Evolutionary conservation across 2,797 vertebrate genomes (phyloP).

Genomic region (Enteromius afrohamiltoni): DNA sequence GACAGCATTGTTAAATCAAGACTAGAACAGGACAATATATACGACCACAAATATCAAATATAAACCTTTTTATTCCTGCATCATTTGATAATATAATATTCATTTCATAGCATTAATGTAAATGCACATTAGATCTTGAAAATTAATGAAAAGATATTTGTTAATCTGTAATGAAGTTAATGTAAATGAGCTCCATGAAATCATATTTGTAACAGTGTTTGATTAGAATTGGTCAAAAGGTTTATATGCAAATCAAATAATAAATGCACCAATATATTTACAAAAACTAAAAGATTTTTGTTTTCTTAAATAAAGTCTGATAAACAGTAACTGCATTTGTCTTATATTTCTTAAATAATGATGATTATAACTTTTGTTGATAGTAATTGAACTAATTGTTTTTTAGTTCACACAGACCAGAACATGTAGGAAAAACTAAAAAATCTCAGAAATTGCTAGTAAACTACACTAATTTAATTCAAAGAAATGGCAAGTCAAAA

Average conservation of each 20-base stretch:
- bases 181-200: neutral
- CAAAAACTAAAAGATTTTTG: neutral
- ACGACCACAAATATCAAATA: neutral
- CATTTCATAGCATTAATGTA: neutral
- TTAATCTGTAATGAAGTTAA: neutral
- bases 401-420: neutral
- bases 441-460: neutral
- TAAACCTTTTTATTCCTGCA: no score
- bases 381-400: no score
- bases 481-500: no score
- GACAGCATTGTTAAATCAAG: neutral
- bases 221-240: neutral
- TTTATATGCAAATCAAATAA: neutral
- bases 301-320: no score
- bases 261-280: no score
- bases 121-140: neutral
- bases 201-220: neutral
- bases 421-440: neutral
- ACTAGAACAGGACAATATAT: neutral
- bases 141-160: neutral
- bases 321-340: no score
- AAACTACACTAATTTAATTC: neutral
- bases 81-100: neutral
- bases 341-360: no score
- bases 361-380: neutral